Conservation (phyloP, 2,113 vertebrate genomes). For the Chitala chitala region DNA sequence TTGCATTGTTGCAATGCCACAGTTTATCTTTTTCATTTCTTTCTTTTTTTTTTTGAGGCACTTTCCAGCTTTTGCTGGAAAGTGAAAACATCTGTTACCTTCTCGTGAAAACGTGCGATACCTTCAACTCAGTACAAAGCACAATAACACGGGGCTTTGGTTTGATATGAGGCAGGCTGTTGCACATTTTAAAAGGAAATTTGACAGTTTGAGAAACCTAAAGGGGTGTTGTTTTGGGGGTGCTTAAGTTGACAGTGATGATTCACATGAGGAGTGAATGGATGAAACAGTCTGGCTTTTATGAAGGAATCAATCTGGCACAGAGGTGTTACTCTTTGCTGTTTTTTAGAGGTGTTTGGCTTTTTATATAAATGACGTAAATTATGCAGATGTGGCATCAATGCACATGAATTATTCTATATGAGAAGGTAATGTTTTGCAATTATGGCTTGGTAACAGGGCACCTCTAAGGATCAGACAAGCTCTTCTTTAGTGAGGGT, state of each 20-base stretch:
- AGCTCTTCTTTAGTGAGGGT: constrained; percentile 13
- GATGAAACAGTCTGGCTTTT: background rate
- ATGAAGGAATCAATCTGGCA: constrained; percentile 7
- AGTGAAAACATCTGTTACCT: too few species aligned
- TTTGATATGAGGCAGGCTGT: constrained; percentile 13
- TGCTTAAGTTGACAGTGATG: background rate
- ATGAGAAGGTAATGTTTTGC: background rate
- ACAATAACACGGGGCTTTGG: too few species aligned
- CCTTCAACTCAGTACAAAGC: background rate
- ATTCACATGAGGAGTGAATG: too few species aligned
- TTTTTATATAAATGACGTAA: constrained; percentile 22
- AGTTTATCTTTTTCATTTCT: too few species aligned
- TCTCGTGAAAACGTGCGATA: too few species aligned
- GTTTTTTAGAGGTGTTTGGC: background rate
- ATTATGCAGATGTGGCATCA: constrained; percentile 17
- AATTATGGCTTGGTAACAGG: background rate
- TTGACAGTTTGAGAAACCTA: constrained; percentile 10
- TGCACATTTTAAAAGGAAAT: background rate
- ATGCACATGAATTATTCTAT: background rate
- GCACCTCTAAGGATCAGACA: background rate
- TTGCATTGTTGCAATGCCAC: background rate
- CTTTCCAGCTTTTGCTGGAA: too few species aligned
- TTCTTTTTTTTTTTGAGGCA: too few species aligned
- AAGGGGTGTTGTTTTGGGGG: background rate
- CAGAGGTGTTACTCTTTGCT: background rate